A percentile compares a stretch with the other conserved stretches of the same genome.
Conservation (phyloP, 1,140 invertebrate genomes). For the Sitophilus oryzae region DNA sequence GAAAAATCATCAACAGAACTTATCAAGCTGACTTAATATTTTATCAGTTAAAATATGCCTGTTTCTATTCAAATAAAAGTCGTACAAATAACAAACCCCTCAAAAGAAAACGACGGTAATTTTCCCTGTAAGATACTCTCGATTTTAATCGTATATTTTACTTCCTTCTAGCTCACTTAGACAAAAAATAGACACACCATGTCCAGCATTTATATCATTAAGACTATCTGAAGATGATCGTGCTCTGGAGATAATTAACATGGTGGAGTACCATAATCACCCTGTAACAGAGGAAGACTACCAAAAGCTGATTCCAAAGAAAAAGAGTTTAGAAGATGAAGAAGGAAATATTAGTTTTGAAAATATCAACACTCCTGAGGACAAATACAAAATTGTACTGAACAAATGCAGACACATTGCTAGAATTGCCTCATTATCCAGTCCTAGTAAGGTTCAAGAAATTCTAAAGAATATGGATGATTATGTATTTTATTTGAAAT, state of each 20-base stretch:
- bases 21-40: constrained; percentile 12
- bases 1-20: constrained; percentile 2
- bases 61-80: constrained; percentile 17
- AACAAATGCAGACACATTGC: constrained; percentile 18
- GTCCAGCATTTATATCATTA: constrained; percentile 12
- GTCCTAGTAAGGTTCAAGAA: background rate
- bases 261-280: constrained; percentile 15
- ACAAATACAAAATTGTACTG: constrained; percentile 9
- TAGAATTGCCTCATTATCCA: constrained; percentile 10
- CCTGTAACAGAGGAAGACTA: constrained; percentile 12
- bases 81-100: background rate
- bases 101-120: constrained; percentile 15
- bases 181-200: constrained; percentile 1
- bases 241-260: constrained; percentile 8
- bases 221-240: constrained; percentile 11
- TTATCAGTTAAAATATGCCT: constrained; percentile 19
- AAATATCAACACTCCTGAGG: background rate
- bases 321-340: background rate
- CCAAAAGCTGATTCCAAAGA: constrained; percentile 11
- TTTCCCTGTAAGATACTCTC: background rate
- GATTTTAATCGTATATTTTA: no score
- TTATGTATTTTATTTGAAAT: constrained; percentile 20
- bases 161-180: constrained; percentile 11
- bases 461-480: constrained; percentile 20
- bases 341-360: background rate